Percentiles rank a stretch among this genome's conserved stretches.
phyloP scores from a whole-genome alignment of 35 echinoderm and acorn worm genomes.

The Amphiura filiformis region DNA sequence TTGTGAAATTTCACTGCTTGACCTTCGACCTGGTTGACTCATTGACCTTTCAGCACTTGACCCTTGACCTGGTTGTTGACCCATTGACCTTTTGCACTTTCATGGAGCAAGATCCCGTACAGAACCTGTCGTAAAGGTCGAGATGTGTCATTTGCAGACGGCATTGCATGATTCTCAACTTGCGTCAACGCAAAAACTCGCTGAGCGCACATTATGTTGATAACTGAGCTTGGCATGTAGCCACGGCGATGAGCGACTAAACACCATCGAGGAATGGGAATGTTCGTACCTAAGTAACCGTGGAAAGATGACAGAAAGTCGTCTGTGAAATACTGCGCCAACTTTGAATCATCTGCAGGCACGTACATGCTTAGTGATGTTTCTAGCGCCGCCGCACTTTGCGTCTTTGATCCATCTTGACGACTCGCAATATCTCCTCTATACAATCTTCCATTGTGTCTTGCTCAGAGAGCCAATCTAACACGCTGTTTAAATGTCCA shows the following conservation, averaged over 20 bases:
- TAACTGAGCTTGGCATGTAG: neutral
- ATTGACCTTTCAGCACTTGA: conserved; percentile 45
- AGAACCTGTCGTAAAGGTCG: neutral
- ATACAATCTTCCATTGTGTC: conserved; percentile 24
- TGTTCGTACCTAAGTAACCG: neutral
- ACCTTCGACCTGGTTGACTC: neutral
- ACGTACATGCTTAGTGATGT: conserved; percentile 54
- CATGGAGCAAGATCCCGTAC: neutral
- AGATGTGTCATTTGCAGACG: neutral
- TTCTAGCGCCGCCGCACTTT: conserved; percentile 17
- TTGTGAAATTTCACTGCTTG: neutral
- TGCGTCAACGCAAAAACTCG: conserved; percentile 21
- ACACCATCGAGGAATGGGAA: conserved; percentile 29
- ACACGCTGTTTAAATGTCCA: neutral
- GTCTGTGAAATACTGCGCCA: neutral
- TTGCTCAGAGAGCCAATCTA: conserved; percentile 15
- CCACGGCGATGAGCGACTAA: neutral
- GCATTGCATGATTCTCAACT: conserved; percentile 33
- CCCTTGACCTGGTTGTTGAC: conserved; percentile 40
- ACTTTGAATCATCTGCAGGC: neutral
- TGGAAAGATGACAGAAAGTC: neutral
- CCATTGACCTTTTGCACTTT: conserved; percentile 1
- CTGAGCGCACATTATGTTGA: conserved; percentile 30
- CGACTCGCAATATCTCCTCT: conserved; percentile 17
- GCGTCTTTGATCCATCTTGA: neutral